Base-by-base conservation (phyloP, 2,888 invertebrate species). In the Linnaemya vulpina region DNA sequence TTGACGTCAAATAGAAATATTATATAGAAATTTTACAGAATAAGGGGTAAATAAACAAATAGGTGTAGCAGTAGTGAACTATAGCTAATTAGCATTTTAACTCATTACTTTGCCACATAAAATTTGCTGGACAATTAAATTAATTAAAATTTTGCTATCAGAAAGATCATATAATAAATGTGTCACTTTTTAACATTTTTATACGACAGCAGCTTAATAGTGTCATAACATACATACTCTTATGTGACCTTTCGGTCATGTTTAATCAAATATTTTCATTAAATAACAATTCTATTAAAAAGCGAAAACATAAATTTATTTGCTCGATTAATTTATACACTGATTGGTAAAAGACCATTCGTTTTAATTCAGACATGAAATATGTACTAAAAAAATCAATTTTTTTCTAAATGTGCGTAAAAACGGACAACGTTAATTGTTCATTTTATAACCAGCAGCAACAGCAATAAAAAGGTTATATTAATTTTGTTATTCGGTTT, bases 261-360 rank as follows among this genome's bases (percentile, higher is more conserved):
- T 68, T 53, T 77, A 46, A 49, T 58, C 68, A 22, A 51, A 35
- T 78, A 62, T 35, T 68, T 53, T 78, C n/a, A 62, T 70, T 55
- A 67, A 49, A 25, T 51, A 68, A 77, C 46, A 68, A 30, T 35
- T 35, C 60, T 25, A 68, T 25, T 15, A 9, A 46, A 67, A 20
- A 35, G 35, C 4, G 25, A 22, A 51, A 68, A 51, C 20, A 51
- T 17, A 53, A 68, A 68, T 35, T 38, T 38, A 30, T 53, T 53
- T 68, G 38, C 10, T 53, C 53, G 38, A 68, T 68, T 68, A 68
- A 68, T 35, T 58, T 68, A n/a, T 4, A 38, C 38, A 53, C 38
- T 68, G 53, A 68, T 68, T 68, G 53, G 53, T 53, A 68, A 51
- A 40, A 22, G 51, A 38, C 51, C 67, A 38, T 51, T 35, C 35